phyloP scores from a whole-genome alignment of 1,140 invertebrate species.

The Papilio aristodemus region DNA sequence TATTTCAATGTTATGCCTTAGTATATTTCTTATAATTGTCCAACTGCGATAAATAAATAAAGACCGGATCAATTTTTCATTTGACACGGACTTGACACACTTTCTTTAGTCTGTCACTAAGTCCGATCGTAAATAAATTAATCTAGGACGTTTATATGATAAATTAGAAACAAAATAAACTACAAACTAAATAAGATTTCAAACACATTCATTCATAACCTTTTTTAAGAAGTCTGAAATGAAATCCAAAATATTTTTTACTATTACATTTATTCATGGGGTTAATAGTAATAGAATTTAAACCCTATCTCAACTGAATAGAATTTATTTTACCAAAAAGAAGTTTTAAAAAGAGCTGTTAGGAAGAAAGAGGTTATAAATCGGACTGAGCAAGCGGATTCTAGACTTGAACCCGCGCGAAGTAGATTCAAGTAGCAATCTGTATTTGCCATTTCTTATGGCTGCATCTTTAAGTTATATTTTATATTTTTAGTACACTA shows the following conservation, averaged over 20 bases:
- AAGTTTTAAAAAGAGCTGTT: neutral
- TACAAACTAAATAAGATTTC: no score
- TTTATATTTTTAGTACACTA: neutral
- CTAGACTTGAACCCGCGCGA: neutral
- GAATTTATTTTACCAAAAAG: neutral
- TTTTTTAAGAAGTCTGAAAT: neutral
- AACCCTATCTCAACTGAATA: neutral
- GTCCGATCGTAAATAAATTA: no score
- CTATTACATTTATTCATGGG: neutral
- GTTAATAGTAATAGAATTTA: neutral
- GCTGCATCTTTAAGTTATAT: neutral
- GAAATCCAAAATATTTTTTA: neutral
- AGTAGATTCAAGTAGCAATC: constrained; percentile 13
- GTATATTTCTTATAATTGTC: no score
- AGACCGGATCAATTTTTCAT: no score
- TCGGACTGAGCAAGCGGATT: constrained; percentile 11
- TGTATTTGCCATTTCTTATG: constrained; percentile 8
- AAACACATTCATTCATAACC: no score
- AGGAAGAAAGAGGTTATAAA: constrained; percentile 7
- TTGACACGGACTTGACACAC: no score
- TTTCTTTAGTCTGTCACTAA: no score
- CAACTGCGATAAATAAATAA: no score
- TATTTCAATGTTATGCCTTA: no score
- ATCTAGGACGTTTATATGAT: no score
- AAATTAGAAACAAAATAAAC: no score